Conservation (phyloP, 1,140 invertebrate species). For the Gonioctena quinquepunctata region DNA sequence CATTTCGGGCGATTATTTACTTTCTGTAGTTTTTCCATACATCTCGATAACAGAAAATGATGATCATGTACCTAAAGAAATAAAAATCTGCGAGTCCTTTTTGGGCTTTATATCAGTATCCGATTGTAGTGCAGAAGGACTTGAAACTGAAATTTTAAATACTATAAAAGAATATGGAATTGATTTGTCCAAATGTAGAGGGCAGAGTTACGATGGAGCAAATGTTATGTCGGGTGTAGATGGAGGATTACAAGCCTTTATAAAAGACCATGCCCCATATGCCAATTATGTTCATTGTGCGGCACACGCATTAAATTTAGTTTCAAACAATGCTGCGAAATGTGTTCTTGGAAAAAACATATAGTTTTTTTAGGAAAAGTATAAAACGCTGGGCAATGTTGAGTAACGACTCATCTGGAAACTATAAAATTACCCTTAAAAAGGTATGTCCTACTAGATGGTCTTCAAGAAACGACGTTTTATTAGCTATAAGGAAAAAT, state of each 20-base stretch:
- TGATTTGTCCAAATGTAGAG: slow-evolving; percentile 33
- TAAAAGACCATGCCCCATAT: slow-evolving; percentile 33
- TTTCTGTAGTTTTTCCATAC: slow-evolving; percentile 29
- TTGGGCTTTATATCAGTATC: slow-evolving; percentile 33
- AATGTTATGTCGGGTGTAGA: slow-evolving; percentile 31
- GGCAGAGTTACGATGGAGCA: slow-evolving; percentile 32
- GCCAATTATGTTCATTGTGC: slow-evolving; percentile 39
- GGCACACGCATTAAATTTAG: slow-evolving; percentile 34
- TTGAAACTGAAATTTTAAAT: slow-evolving; percentile 30
- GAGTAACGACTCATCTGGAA: slow-evolving; percentile 27
- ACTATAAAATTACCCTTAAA: slow-evolving; percentile 37
- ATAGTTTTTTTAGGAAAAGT: too few relatives aligned
- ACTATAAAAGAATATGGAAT: slow-evolving; percentile 29
- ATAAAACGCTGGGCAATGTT: slow-evolving; percentile 29
- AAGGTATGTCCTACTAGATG: slow-evolving; percentile 46
- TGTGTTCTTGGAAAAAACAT: slow-evolving; percentile 23
- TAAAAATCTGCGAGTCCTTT: slow-evolving; percentile 35
- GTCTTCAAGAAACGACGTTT: slow-evolving; percentile 42
- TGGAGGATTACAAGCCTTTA: slow-evolving; percentile 30
- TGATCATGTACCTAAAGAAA: slow-evolving; percentile 22
- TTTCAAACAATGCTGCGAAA: slow-evolving; percentile 36
- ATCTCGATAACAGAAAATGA: slow-evolving; percentile 27
- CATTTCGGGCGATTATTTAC: slow-evolving; percentile 32
- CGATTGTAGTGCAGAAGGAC: slow-evolving; percentile 29
- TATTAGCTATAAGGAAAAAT: slow-evolving; percentile 33